A percentile compares a stretch with the other conserved stretches of the same genome.
These are phyloP conservation scores for Thera britannica DNA, from an alignment of 2,888 invertebrate genomes.

Conservation along the genomic window DNA sequence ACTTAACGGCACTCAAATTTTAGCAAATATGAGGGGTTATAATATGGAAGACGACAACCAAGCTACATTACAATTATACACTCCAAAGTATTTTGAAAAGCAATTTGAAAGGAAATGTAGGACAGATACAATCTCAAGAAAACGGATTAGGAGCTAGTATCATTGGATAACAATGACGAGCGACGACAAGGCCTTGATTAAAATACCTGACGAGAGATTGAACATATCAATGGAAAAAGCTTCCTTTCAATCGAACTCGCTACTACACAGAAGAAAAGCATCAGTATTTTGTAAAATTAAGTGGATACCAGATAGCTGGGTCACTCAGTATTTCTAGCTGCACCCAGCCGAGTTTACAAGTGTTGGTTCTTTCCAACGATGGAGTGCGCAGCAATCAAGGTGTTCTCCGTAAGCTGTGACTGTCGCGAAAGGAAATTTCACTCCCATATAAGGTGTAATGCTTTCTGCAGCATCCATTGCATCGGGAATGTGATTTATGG, in stretches of 20 bases:
- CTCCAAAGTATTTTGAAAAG: no score
- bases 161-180: neutral
- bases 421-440: constrained; percentile 16
- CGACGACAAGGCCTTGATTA: neutral
- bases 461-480: constrained; percentile 20
- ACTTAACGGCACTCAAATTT: constrained; percentile 2
- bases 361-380: neutral
- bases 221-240: constrained; percentile 3
- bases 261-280: constrained; percentile 4
- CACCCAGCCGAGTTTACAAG: neutral
- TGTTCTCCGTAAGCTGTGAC: constrained; percentile 4
- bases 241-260: constrained; percentile 8
- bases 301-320: constrained; percentile 8
- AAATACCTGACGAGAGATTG: constrained; percentile 11
- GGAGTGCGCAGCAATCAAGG: neutral
- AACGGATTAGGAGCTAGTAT: neutral
- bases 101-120: no score
- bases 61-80: neutral
- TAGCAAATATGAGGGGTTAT: neutral
- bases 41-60: neutral
- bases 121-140: neutral
- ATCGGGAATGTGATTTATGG: constrained; percentile 25
- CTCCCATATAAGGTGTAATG: constrained; percentile 23
- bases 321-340: neutral
- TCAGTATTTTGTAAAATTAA: neutral